Conservation (phyloP, 1,140 invertebrate genomes). For the Zaprionus taronus region DNA sequence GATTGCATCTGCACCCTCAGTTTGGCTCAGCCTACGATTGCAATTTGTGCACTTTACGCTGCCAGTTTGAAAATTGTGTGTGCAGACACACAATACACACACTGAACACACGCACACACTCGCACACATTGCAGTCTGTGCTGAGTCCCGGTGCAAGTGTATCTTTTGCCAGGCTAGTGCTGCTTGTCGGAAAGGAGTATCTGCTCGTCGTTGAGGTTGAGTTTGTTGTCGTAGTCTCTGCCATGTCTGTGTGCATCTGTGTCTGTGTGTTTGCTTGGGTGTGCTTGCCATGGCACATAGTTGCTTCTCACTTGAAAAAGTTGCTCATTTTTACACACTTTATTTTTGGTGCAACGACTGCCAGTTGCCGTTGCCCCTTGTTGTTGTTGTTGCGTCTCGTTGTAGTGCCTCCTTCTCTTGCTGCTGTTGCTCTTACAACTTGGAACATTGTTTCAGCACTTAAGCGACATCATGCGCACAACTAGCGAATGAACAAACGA, state of each 20-base stretch:
- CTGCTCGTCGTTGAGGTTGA: slow-evolving; percentile 46
- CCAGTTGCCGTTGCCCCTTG: slow-evolving; percentile 33
- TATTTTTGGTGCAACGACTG: slow-evolving; percentile 74
- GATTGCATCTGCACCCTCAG: slow-evolving; percentile 38
- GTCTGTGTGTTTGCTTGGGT: slow-evolving; percentile 23
- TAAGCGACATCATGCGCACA: slow-evolving; percentile 78
- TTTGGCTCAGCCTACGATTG: slow-evolving; percentile 69
- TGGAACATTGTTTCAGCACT: slow-evolving; percentile 82
- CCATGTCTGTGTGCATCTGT: slow-evolving; percentile 35
- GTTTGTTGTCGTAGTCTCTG: slow-evolving; percentile 32
- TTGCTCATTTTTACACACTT: slow-evolving; percentile 82
- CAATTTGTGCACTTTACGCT: slow-evolving; percentile 76
- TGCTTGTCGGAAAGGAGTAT: slow-evolving; percentile 49
- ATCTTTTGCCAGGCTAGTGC: slow-evolving; percentile 51
- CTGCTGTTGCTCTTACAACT: slow-evolving; percentile 78
- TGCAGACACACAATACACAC: slow-evolving; percentile 26
- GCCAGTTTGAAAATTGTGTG: slow-evolving; percentile 65
- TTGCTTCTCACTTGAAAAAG: slow-evolving; percentile 82
- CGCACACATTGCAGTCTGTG: slow-evolving; percentile 4
- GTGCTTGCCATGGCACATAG: slow-evolving; percentile 58
- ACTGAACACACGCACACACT: slow-evolving; percentile 14
- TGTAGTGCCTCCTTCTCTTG: slow-evolving; percentile 39
- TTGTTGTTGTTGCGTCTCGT: slow-evolving; percentile 45
- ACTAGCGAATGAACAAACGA: slow-evolving; percentile 48
- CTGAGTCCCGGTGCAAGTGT: slow-evolving; percentile 57